phyloP scores from a whole-genome alignment of 2,888 invertebrate genomes.

The Chrysomela aeneicollis region DNA sequence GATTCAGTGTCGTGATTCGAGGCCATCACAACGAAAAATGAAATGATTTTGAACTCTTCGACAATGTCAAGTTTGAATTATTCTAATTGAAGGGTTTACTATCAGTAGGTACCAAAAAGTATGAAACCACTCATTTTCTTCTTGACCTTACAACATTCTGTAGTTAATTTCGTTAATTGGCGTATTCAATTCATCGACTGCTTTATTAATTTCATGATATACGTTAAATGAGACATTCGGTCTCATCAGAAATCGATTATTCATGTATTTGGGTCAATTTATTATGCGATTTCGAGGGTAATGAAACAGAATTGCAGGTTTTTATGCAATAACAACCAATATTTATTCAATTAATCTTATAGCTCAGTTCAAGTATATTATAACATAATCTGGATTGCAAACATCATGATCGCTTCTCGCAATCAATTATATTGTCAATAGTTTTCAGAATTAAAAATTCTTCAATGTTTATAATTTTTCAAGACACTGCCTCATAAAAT shows the following conservation, averaged over 20 bases:
- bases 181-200: background rate
- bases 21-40: too few relatives aligned
- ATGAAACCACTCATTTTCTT: too few relatives aligned
- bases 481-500: too few relatives aligned
- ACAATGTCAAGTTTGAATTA: too few relatives aligned
- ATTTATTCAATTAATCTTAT: background rate
- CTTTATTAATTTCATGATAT: background rate
- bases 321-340: background rate
- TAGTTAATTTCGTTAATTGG: background rate
- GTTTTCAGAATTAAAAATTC: too few relatives aligned
- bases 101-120: too few relatives aligned
- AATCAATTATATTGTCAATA: background rate
- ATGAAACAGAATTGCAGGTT: background rate
- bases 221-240: background rate
- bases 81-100: too few relatives aligned
- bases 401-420: background rate
- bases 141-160: background rate
- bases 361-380: background rate
- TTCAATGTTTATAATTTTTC: too few relatives aligned
- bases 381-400: background rate
- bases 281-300: background rate
- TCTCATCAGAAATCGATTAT: background rate
- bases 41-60: too few relatives aligned
- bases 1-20: too few relatives aligned
- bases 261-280: conserved; percentile 3